Evolutionary conservation across 2,888 invertebrate species (phyloP).

Genomic region (Ormyrus pomaceus): DNA sequence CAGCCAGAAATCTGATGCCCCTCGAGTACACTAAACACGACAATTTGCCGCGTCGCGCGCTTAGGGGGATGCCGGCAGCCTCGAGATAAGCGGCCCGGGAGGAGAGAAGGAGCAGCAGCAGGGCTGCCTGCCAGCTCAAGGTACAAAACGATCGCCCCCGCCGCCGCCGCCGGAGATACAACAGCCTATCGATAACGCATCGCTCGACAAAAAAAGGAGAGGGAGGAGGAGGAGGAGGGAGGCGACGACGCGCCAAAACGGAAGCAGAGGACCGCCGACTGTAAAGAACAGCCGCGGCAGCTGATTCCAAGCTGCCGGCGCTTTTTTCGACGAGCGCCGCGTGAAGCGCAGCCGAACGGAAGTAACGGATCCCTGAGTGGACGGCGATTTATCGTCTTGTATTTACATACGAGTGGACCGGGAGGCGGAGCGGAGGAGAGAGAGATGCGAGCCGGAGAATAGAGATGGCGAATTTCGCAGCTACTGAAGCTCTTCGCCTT

Average conservation of each 20-base stretch:
- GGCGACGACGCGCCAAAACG: constrained; percentile 64
- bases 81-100: constrained; percentile 8
- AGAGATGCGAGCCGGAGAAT: constrained; percentile 25
- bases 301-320: not conserved
- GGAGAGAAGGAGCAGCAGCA: not conserved
- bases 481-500: not conserved
- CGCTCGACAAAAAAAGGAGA: constrained; percentile 52
- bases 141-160: not conserved
- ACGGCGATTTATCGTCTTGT: constrained; percentile 69
- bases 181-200: constrained; percentile 65
- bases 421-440: constrained; percentile 25
- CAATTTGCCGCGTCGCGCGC: constrained; percentile 32
- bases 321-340: not conserved
- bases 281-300: constrained; percentile 13
- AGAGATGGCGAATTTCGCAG: constrained; percentile 6
- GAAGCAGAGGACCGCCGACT: constrained; percentile 55
- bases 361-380: constrained; percentile 71
- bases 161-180: constrained; percentile 22
- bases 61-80: not conserved
- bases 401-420: constrained; percentile 52
- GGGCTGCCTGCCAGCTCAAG: constrained; percentile 32
- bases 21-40: constrained; percentile 22
- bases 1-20: constrained; percentile 7
- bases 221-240: not conserved
- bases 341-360: constrained; percentile 66